Percentiles rank a stretch among this genome's conserved stretches.
Evolutionary conservation across 2,797 vertebrate genomes (phyloP).

Genomic region (Triplophysa yarkandensis): DNA sequence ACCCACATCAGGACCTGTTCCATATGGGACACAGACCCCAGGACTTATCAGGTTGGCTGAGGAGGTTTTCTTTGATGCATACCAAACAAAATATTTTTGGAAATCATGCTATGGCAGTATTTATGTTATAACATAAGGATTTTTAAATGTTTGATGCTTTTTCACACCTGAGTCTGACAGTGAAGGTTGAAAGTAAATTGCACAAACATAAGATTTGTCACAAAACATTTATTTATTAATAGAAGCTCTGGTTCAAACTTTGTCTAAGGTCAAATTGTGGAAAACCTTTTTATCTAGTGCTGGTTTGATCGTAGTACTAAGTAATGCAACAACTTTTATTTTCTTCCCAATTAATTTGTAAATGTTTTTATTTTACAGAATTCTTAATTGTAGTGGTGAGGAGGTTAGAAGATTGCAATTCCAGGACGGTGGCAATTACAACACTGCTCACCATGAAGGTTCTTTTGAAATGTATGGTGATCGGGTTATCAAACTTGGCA

Average conservation of each 20-base stretch:
- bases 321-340: no score
- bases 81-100: background rate
- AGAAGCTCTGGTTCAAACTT: no score
- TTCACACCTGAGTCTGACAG: slow-evolving; percentile 48
- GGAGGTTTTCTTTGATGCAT: background rate
- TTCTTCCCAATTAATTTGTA: background rate
- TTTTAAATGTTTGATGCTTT: no score
- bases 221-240: slow-evolving; percentile 62
- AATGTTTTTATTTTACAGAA: slow-evolving; percentile 67
- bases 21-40: slow-evolving; percentile 88
- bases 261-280: no score
- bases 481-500: slow-evolving; percentile 91
- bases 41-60: slow-evolving; percentile 86
- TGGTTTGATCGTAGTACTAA: background rate
- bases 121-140: no score
- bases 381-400: slow-evolving; percentile 85
- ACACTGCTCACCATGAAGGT: slow-evolving; percentile 82
- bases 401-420: slow-evolving; percentile 84
- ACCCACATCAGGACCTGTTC: slow-evolving; percentile 88
- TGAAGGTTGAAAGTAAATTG: slow-evolving; percentile 62
- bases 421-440: slow-evolving; percentile 83
- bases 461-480: slow-evolving; percentile 95
- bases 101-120: background rate
- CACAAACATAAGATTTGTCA: slow-evolving; percentile 63
- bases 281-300: background rate